Evolutionary conservation across 2,797 vertebrate species (phyloP).

Genomic region (Helostoma temminkii): DNA sequence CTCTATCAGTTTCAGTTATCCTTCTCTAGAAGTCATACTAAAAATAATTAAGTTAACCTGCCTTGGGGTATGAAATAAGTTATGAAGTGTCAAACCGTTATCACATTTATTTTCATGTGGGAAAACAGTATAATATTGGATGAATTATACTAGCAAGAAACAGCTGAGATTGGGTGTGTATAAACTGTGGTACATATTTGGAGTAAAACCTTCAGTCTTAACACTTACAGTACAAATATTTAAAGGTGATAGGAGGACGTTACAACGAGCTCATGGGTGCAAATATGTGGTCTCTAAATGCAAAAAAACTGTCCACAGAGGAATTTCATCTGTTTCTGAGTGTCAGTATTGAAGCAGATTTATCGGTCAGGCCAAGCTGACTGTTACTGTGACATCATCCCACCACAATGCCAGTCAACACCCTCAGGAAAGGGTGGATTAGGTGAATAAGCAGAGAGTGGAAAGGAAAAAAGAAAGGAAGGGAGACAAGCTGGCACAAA

Average conservation of each 20-base stretch:
- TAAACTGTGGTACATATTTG: slow-evolving; percentile 4
- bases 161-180: background rate
- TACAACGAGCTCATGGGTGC: slow-evolving; percentile 9
- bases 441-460: slow-evolving; percentile 47
- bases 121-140: slow-evolving; percentile 19
- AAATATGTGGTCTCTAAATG: slow-evolving; percentile 14
- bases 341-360: slow-evolving; percentile 58
- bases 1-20: slow-evolving; percentile 23
- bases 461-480: slow-evolving; percentile 30
- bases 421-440: slow-evolving; percentile 58
- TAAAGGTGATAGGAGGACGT: background rate
- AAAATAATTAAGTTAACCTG: slow-evolving; percentile 36
- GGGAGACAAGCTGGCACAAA: slow-evolving; percentile 18
- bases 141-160: slow-evolving; percentile 12
- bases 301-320: slow-evolving; percentile 42
- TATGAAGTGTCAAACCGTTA: slow-evolving; percentile 29
- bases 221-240: background rate
- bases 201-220: slow-evolving; percentile 1
- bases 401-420: slow-evolving; percentile 64
- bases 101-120: slow-evolving; percentile 32
- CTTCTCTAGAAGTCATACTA: slow-evolving; percentile 20
- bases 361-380: slow-evolving; percentile 61
- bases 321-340: slow-evolving; percentile 48
- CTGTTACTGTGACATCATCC: slow-evolving; percentile 69
- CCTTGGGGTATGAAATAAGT: slow-evolving; percentile 37